Base-by-base conservation (phyloP, 2,888 invertebrate genomes). In the Dusona sp. region DNA sequence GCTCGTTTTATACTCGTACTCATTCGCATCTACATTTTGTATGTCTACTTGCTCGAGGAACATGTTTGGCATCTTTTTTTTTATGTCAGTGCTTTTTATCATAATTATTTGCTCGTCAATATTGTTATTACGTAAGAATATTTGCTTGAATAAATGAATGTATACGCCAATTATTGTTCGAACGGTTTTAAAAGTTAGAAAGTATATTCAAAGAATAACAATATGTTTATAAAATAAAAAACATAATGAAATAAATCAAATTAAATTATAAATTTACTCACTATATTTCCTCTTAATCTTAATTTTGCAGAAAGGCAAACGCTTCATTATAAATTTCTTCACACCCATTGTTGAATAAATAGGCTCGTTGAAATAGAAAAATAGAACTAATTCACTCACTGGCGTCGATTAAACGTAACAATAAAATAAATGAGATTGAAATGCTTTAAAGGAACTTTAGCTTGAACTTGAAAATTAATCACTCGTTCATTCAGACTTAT, bases 261-360 rank as follows among this genome's bases (percentile, higher is more conserved):
- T 8, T 29, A 42, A n/a, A 75, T 61, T 22, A 74, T 75, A 68
- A 33, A 73, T 16, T 13, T 65, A 90, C 91, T 91, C 88, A 93
- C 93, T 89, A 80, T 89, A 91, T 80, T 93, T 93, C 68, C 90
- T 89, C 80, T 91, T 92, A 22, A 90, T 84, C 84, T 93, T 93
- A 83, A 92, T 88, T 84, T 93, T 93, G 90, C 92, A 92, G 81
- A 93, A 93, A 11, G 92, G 93, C 87, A 93, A 90, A 81, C 92
- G 88, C 81, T 93, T 93, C 91, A 92, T 91, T 57, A 93, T 91
- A 61, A 93, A 93, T 85, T 91, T 93, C 88, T 92, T 93, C 79
- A 93, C 91, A 74, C 93, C 93, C 93, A 93, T 93, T 75, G 89
- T 91, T 48, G 57, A 67, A 54, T 54, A 54, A 67, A 75, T 73